A percentile compares a stretch with the other conserved stretches of the same genome.
Conservation (phyloP, 2,113 vertebrate genomes). For the Sphaerodactylus townsendi region DNA sequence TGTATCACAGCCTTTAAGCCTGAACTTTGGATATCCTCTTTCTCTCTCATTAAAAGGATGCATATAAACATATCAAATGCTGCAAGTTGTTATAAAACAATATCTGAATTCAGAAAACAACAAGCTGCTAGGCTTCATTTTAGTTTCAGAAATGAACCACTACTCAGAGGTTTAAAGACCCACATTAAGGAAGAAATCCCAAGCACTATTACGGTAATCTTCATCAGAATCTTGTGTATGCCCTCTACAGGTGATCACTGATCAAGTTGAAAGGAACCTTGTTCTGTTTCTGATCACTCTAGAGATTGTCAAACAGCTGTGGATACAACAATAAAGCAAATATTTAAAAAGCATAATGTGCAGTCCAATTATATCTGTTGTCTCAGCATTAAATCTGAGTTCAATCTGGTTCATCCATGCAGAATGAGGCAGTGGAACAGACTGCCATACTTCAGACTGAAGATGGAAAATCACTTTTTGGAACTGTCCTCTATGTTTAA, state of each 20-base stretch:
- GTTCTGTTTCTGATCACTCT: not conserved
- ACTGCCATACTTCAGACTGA: too few relatives aligned
- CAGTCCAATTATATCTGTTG: not conserved
- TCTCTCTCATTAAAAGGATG: too few relatives aligned
- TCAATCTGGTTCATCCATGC: too few relatives aligned
- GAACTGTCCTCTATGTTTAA: too few relatives aligned
- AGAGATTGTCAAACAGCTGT: not conserved
- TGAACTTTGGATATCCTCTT: not conserved
- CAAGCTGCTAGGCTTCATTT: not conserved
- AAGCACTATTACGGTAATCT: not conserved
- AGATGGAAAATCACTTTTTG: too few relatives aligned
- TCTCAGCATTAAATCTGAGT: too few relatives aligned
- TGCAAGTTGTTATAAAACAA: not conserved
- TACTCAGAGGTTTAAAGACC: not conserved
- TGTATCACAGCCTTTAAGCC: not conserved
- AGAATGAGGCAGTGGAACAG: too few relatives aligned
- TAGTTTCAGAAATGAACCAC: not conserved
- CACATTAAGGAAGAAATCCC: not conserved
- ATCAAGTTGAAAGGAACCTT: not conserved
- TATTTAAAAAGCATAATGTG: not conserved
- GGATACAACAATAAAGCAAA: not conserved
- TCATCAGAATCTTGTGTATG: not conserved
- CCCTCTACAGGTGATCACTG: not conserved
- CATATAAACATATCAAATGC: not conserved
- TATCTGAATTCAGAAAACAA: not conserved